Percentiles rank a stretch among this genome's conserved stretches.
phyloP scores from a whole-genome alignment of 2,888 invertebrate genomes.

The Neocrepidodera transversa region DNA sequence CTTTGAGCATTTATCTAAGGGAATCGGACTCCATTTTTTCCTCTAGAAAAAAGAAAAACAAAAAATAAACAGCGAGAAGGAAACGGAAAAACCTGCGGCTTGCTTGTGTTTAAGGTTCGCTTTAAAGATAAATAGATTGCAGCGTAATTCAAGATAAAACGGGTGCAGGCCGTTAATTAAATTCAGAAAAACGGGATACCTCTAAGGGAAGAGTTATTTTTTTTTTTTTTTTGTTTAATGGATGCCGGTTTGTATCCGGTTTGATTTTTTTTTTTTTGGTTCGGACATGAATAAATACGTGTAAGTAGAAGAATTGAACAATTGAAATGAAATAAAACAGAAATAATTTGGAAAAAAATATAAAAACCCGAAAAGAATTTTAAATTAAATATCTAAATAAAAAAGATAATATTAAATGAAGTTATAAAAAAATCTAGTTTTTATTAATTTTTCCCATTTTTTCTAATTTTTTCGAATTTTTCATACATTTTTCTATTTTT shows the following conservation, averaged over 20 bases:
- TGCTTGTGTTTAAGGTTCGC: conserved; percentile 1
- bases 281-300: not conserved
- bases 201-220: conserved; percentile 12
- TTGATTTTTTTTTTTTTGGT: not conserved
- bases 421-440: too few species aligned
- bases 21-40: conserved; percentile 7
- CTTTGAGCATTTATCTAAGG: not conserved
- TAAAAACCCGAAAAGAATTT: too few species aligned
- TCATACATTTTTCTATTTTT: too few species aligned
- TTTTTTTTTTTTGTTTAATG: conserved; percentile 17
- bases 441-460: too few species aligned
- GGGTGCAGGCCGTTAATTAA: conserved; percentile 37
- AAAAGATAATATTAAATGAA: too few species aligned
- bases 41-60: not conserved
- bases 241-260: not conserved
- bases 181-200: conserved; percentile 31
- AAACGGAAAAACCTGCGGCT: conserved; percentile 8
- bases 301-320: too few species aligned
- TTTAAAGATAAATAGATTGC: conserved; percentile 30
- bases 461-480: too few species aligned
- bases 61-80: not conserved
- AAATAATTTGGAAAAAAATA: too few species aligned
- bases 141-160: conserved; percentile 20
- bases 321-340: too few species aligned
- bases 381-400: too few species aligned